Conservation (phyloP, 2,888 invertebrate species). For the Nasonia oneida region DNA sequence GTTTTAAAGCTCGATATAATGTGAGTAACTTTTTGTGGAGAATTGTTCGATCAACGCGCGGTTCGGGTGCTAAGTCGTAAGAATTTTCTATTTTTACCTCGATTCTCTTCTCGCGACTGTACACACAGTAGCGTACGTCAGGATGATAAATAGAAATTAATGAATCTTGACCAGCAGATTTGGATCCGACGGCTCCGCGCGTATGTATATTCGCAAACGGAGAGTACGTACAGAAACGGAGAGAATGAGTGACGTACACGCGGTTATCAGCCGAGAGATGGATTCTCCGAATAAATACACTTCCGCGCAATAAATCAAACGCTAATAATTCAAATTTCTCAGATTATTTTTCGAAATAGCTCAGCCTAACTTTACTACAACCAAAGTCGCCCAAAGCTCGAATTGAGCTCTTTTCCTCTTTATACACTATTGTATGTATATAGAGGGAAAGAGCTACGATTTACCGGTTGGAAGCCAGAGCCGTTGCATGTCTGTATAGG, state of each 20-base stretch:
- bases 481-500: conserved; percentile 60
- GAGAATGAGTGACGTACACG: conserved; percentile 22
- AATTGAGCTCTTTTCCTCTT: conserved; percentile 7
- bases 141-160: conserved; percentile 76
- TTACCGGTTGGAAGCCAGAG: conserved; percentile 44
- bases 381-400: background rate
- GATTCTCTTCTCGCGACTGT: background rate
- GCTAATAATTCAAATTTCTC: no score
- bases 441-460: background rate
- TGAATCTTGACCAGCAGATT: conserved; percentile 63
- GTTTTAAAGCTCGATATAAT: background rate
- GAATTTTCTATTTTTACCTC: conserved; percentile 55
- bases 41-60: no score
- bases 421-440: background rate
- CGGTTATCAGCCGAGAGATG: conserved; percentile 20
- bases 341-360: background rate
- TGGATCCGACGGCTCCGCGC: conserved; percentile 23
- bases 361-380: background rate
- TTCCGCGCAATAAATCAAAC: background rate
- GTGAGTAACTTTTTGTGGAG: background rate
- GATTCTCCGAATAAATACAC: background rate
- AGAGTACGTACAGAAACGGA: background rate
- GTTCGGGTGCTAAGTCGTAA: background rate
- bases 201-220: background rate
- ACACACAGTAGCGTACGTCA: conserved; percentile 59